A percentile compares a stretch with the other conserved stretches of the same genome.
Conservation (phyloP, 2,113 vertebrate species). For the Falco punctatus region DNA sequence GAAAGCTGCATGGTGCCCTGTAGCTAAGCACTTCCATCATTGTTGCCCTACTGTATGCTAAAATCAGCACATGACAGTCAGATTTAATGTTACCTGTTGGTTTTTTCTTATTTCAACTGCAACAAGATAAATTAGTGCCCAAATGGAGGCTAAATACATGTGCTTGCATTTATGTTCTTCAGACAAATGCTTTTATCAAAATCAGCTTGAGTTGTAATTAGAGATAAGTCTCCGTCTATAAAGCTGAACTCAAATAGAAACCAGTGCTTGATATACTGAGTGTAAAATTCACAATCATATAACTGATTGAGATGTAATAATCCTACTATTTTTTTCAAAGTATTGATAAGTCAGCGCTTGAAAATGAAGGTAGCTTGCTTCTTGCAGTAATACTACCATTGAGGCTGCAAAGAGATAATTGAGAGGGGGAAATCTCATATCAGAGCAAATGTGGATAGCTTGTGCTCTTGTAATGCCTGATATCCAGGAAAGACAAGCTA, state of each 20-base stretch:
- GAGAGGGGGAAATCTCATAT: background rate
- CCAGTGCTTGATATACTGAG: background rate
- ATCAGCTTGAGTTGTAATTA: background rate
- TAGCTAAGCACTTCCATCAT: background rate
- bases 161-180: background rate
- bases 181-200: background rate
- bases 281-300: background rate
- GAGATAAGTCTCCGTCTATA: background rate
- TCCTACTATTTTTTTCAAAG: background rate
- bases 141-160: background rate
- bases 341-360: background rate
- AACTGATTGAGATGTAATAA: background rate
- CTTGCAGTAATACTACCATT: background rate
- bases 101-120: background rate
- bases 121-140: background rate
- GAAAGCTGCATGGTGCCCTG: background rate
- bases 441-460: background rate
- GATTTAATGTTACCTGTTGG: background rate
- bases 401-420: background rate
- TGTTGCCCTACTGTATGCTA: background rate
- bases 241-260: background rate
- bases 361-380: background rate
- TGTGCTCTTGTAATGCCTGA: background rate
- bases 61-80: background rate
- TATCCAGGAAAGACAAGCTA: background rate